Evolutionary conservation across 2,888 invertebrate genomes (phyloP).

Genomic region (Bibio marci): DNA sequence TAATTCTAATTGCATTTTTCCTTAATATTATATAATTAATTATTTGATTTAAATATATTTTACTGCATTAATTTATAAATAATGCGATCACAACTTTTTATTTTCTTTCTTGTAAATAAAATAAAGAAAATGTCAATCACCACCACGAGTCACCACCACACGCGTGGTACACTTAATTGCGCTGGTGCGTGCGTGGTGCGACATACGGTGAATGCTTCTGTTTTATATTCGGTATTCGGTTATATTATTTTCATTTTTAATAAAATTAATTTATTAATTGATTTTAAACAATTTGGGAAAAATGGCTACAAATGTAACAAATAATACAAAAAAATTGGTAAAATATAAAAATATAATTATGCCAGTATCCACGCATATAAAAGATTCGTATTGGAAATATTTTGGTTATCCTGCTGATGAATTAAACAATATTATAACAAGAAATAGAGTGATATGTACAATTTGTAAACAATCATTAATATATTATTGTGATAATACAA

Average conservation of each 20-base stretch:
- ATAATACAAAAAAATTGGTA: constrained; percentile 13
- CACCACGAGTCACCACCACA: too few species aligned
- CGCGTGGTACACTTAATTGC: too few species aligned
- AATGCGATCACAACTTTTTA: too few species aligned
- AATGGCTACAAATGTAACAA: constrained; percentile 16
- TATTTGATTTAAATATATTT: background rate
- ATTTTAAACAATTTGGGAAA: constrained; percentile 11
- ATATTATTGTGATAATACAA: constrained; percentile 27
- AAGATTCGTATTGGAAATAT: constrained; percentile 27
- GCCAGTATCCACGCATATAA: constrained; percentile 21
- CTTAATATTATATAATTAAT: constrained; percentile 2
- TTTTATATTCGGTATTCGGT: too few species aligned
- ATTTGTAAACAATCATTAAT: constrained; percentile 23
- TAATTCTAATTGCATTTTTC: constrained; percentile 28
- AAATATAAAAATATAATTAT: constrained; percentile 4
- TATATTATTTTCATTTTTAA: too few species aligned
- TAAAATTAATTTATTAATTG: background rate
- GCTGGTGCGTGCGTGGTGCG: too few species aligned
- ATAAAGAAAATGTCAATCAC: too few species aligned
- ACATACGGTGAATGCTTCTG: too few species aligned
- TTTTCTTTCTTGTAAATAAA: too few species aligned
- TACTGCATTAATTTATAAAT: background rate
- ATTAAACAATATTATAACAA: constrained; percentile 24
- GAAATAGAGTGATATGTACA: constrained; percentile 25
- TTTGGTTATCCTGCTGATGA: constrained; percentile 28